These are phyloP conservation scores for Hybognathus amarus DNA, from an alignment of 2,797 vertebrate genomes.

Conservation along the genomic window DNA sequence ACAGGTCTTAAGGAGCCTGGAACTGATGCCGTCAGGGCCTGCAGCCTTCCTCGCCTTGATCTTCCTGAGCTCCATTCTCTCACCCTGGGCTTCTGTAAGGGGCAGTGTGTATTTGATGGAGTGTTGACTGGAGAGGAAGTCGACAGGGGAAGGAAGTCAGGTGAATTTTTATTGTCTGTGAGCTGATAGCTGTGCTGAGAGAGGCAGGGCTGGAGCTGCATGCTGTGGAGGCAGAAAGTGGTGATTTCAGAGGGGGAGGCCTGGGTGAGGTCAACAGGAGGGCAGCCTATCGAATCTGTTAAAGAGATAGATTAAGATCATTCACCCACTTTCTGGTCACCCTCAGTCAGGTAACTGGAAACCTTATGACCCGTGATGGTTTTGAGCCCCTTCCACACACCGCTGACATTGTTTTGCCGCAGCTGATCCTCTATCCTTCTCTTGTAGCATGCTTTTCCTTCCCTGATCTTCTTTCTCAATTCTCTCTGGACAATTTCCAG, in stretches of 20 bases:
- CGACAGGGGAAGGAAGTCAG: fast-evolving
- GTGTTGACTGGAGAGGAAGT: too few relatives aligned
- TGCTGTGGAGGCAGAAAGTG: too few relatives aligned
- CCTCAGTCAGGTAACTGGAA: background rate
- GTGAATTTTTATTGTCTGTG: background rate
- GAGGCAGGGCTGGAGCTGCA: background rate
- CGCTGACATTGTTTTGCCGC: background rate
- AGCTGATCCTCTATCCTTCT: constrained; percentile 23
- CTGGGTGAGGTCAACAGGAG: background rate
- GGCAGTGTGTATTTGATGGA: background rate
- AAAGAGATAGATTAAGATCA: background rate
- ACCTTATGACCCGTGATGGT: constrained; percentile 1
- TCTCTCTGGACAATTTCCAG: background rate
- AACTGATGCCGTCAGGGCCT: background rate
- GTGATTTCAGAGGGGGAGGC: background rate
- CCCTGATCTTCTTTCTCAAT: constrained; percentile 12
- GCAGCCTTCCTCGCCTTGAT: constrained; percentile 10
- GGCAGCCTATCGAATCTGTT: background rate
- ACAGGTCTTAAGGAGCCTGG: constrained; percentile 7
- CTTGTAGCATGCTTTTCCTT: constrained; percentile 3
- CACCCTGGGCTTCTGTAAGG: background rate
- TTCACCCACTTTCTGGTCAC: background rate
- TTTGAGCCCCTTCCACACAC: constrained; percentile 12
- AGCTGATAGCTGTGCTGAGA: background rate
- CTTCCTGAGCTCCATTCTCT: background rate